Evolutionary conservation across 2,113 vertebrate species (phyloP).

Genomic region (Edolisoma coerulescens): DNA sequence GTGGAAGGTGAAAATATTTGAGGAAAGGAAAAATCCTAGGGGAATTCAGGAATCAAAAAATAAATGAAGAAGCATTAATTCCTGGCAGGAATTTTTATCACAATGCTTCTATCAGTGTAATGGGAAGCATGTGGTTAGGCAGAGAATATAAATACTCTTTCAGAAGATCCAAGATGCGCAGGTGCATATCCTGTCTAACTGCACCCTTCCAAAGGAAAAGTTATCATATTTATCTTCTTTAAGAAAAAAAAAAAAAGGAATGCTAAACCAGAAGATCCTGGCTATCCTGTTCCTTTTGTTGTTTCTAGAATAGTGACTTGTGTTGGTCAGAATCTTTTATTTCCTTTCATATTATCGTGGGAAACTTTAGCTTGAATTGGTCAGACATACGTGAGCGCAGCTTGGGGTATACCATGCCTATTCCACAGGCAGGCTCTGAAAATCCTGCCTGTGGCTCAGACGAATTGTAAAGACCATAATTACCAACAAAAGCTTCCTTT

Average conservation of each 20-base stretch:
- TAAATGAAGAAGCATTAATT: background rate
- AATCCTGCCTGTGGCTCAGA: slow-evolving; percentile 36
- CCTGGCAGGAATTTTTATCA: background rate
- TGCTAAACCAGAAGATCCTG: background rate
- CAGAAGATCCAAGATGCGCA: background rate
- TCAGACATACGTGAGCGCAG: slow-evolving; percentile 5
- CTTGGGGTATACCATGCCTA: slow-evolving; percentile 7
- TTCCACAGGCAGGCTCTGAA: slow-evolving; percentile 34
- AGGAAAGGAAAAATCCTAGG: background rate
- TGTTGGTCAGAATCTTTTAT: slow-evolving; percentile 32
- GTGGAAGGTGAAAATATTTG: background rate
- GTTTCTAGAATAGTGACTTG: slow-evolving; percentile 35
- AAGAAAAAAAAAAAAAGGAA: background rate
- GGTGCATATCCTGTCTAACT: background rate
- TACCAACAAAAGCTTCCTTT: slow-evolving; percentile 43
- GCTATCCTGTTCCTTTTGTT: slow-evolving; percentile 9
- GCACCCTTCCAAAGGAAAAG: background rate
- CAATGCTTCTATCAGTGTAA: background rate
- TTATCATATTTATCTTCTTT: background rate
- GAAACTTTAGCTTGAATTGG: slow-evolving; percentile 51
- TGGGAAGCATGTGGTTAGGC: background rate
- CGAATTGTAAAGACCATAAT: slow-evolving; percentile 4
- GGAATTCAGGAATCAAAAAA: background rate
- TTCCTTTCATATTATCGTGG: slow-evolving; percentile 43
- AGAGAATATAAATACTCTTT: background rate